These are phyloP conservation scores for Dicerorhinus sumatrensis DNA, from an alignment of 2,113 vertebrate species.

Conservation along the genomic window DNA sequence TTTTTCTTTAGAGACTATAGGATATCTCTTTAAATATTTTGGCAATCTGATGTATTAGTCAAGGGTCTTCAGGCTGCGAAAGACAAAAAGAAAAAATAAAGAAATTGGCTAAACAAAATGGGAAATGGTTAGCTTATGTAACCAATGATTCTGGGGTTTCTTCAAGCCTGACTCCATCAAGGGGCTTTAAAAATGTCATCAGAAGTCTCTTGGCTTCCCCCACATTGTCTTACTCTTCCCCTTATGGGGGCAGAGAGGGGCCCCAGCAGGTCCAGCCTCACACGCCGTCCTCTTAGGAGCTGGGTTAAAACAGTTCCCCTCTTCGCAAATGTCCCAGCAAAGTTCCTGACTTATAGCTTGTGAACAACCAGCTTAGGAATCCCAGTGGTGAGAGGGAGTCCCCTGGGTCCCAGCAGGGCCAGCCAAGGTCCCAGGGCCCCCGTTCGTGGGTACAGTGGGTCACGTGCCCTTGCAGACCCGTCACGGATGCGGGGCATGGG, in stretches of 20 bases:
- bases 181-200: not conserved
- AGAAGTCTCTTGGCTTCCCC: not conserved
- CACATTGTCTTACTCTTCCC: not conserved
- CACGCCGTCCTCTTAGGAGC: not conserved
- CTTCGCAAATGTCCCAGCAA: not conserved
- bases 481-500: not conserved
- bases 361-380: not conserved
- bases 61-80: not conserved
- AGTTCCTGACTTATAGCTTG: not conserved
- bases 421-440: not conserved
- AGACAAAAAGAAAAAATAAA: not conserved
- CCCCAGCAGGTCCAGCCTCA: not conserved
- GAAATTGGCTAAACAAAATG: not conserved
- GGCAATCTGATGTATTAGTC: not conserved
- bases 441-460: not conserved
- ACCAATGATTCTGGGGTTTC: not conserved
- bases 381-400: accelerated
- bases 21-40: not conserved
- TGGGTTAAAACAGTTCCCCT: not conserved
- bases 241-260: not conserved
- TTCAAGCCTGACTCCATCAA: not conserved
- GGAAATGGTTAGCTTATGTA: not conserved
- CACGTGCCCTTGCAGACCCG: not conserved
- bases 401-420: not conserved
- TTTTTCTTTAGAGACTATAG: not conserved